Conservation (phyloP, 1,140 invertebrate genomes). For the Aphis craccivora region DNA sequence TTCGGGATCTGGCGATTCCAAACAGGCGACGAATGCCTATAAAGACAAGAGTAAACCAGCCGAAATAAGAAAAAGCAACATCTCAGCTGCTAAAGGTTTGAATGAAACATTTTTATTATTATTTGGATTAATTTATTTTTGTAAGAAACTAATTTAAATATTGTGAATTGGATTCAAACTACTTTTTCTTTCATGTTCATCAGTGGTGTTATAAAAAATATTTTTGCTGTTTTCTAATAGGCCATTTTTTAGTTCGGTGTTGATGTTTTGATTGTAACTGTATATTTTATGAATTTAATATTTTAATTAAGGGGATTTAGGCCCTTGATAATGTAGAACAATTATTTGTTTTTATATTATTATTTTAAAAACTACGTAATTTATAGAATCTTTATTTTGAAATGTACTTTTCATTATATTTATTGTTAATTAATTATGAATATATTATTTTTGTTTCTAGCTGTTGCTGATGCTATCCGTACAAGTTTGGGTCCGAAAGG, state of each 20-base stretch:
- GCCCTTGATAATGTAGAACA: not conserved
- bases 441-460: slow-evolving; percentile 70
- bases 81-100: slow-evolving; percentile 95
- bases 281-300: not conserved
- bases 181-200: not conserved
- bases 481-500: slow-evolving; percentile 97
- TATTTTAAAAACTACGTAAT: not conserved
- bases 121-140: not conserved
- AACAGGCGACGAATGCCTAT: slow-evolving; percentile 53
- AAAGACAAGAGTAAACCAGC: slow-evolving; percentile 59
- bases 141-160: not conserved
- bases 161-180: not conserved
- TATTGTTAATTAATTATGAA: not conserved
- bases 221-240: not conserved
- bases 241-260: not conserved
- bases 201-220: not conserved
- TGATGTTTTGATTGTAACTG: not conserved
- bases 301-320: not conserved
- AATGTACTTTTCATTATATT: not conserved
- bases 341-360: not conserved
- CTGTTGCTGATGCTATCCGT: slow-evolving; percentile 97
- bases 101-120: not conserved
- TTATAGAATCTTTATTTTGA: not conserved
- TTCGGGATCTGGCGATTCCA: slow-evolving; percentile 55
- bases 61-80: slow-evolving; percentile 76